phyloP scores from a whole-genome alignment of 2,797 vertebrate species.

The Scomberomorus guttatus region DNA sequence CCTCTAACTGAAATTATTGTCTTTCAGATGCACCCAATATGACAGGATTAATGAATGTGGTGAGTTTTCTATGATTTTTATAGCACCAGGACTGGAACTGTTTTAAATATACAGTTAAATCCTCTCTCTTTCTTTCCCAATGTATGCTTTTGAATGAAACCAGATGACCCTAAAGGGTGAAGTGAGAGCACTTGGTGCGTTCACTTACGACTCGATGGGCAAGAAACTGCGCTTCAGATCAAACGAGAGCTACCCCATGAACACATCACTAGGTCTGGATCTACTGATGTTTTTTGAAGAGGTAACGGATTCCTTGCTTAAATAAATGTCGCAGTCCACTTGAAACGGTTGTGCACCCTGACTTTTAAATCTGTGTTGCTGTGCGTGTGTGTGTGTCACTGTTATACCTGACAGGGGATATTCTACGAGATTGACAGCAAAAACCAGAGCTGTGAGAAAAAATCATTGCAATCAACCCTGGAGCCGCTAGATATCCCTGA shows the following conservation, averaged over 20 bases:
- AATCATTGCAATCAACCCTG: conserved; percentile 71
- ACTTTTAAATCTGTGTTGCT: conserved; percentile 3
- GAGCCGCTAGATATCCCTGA: conserved; percentile 83
- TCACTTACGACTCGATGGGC: conserved; percentile 80
- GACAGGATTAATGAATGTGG: conserved; percentile 76
- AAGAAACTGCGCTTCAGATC: conserved; percentile 83
- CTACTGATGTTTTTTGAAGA: conserved; percentile 84
- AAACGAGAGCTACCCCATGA: conserved; percentile 67
- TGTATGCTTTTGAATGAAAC: conserved; percentile 32
- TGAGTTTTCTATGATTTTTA: conserved; percentile 53
- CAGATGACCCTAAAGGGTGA: conserved; percentile 71
- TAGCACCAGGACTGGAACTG: too few species aligned
- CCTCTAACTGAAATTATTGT: conserved; percentile 24
- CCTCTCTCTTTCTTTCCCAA: conserved; percentile 8
- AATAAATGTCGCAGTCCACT: not conserved
- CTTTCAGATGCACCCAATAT: conserved; percentile 81
- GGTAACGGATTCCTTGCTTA: conserved; percentile 59
- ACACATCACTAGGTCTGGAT: conserved; percentile 76
- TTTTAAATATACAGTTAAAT: not conserved
- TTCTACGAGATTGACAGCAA: conserved; percentile 86
- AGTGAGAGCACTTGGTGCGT: conserved; percentile 63
- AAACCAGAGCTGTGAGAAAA: conserved; percentile 86
- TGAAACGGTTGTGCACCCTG: not conserved
- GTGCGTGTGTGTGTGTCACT: not conserved
- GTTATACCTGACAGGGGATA: conserved; percentile 66